phyloP scores from a whole-genome alignment of 2,113 vertebrate species.

The Colinus virginianus region DNA sequence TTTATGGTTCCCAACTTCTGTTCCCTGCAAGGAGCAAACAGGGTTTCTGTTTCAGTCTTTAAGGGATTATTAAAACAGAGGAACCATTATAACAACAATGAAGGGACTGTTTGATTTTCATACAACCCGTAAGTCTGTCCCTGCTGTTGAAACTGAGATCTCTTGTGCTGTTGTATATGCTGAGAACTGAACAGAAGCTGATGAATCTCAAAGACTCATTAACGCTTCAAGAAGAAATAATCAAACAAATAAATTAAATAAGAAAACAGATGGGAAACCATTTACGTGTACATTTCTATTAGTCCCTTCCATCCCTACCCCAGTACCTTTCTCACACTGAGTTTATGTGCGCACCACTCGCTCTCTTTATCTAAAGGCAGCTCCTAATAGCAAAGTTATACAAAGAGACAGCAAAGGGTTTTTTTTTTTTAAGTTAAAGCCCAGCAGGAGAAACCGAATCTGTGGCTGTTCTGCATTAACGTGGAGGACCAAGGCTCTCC shows the following conservation, averaged over 20 bases:
- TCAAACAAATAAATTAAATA: background rate
- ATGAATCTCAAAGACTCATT: background rate
- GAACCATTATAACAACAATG: constrained; percentile 1
- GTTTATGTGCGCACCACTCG: background rate
- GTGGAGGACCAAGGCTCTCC: background rate
- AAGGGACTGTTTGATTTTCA: constrained; percentile 21
- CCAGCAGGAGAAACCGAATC: background rate
- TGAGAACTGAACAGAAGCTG: background rate
- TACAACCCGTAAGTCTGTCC: background rate
- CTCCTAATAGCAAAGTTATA: background rate
- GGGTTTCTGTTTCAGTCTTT: constrained; percentile 16
- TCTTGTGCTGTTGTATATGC: background rate
- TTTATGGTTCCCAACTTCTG: constrained; percentile 27
- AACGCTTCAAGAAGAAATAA: background rate
- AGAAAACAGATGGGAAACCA: background rate
- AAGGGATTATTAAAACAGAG: constrained; percentile 31
- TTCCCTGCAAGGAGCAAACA: background rate
- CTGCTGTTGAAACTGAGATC: background rate
- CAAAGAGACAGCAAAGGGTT: rapidly evolving
- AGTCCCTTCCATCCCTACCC: background rate
- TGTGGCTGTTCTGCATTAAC: background rate
- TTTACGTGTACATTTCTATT: background rate
- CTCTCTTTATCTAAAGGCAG: background rate
- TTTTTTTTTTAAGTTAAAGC: background rate
- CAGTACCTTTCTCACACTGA: background rate